A percentile compares a stretch with the other conserved stretches of the same genome.
phyloP scores from a whole-genome alignment of 2,888 invertebrate species.

The Rhagonycha lutea region DNA sequence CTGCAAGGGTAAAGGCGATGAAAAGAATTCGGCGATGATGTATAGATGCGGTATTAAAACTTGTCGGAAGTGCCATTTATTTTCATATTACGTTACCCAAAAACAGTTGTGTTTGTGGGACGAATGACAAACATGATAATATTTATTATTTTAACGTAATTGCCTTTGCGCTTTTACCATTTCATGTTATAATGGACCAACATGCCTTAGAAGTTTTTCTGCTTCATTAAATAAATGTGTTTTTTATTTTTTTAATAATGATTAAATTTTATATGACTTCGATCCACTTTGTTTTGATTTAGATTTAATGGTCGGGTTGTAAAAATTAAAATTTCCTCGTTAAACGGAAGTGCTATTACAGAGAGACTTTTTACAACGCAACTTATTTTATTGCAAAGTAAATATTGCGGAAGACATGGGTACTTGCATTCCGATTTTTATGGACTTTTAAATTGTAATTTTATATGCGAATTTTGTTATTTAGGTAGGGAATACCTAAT shows the following conservation, averaged over 20 bases:
- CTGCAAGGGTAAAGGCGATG: constrained; percentile 68
- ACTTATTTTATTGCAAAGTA: background rate
- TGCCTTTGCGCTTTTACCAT: constrained; percentile 28
- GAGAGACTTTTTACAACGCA: background rate
- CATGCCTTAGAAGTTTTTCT: constrained; percentile 47
- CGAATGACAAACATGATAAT: constrained; percentile 62
- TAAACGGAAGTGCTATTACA: background rate
- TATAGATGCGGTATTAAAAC: constrained; percentile 96
- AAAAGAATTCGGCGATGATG: constrained; percentile 65
- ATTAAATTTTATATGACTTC: constrained; percentile 5
- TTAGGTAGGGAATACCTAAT: background rate
- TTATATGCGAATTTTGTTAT: background rate
- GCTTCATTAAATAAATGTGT: constrained; percentile 18
- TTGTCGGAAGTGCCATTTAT: constrained; percentile 86
- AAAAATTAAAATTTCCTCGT: background rate
- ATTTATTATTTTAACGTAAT: constrained; percentile 21
- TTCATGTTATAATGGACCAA: constrained; percentile 47
- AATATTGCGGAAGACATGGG: background rate
- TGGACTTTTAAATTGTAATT: background rate
- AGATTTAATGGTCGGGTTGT: background rate
- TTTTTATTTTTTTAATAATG: background rate
- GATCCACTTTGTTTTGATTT: background rate
- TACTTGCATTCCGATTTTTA: background rate
- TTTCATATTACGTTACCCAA: constrained; percentile 82
- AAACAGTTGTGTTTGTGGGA: constrained; percentile 84